Conservation (phyloP, 2,113 vertebrate genomes). For the Cynoglossus semilaevis region DNA sequence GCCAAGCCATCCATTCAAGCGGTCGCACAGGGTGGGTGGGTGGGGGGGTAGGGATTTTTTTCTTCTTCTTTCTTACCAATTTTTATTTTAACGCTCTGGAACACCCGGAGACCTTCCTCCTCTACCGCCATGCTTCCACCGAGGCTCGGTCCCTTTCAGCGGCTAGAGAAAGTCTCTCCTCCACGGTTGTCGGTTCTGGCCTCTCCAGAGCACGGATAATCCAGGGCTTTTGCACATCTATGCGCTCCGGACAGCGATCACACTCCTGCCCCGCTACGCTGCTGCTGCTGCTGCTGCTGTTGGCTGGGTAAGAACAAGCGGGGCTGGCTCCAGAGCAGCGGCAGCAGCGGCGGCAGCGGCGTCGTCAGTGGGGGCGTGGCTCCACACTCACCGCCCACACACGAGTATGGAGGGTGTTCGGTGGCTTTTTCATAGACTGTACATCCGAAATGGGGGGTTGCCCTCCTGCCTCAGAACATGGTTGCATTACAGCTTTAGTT, state of each 20-base stretch:
- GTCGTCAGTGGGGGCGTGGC: constrained; percentile 34
- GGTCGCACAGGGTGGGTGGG: constrained; percentile 33
- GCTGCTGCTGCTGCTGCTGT: constrained; percentile 52
- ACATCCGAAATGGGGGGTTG: too few relatives aligned
- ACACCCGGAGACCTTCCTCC: constrained; percentile 93
- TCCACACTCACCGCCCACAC: constrained; percentile 35
- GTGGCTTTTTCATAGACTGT: constrained; percentile 9
- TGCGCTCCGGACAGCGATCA: constrained; percentile 51
- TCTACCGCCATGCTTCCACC: constrained; percentile 88
- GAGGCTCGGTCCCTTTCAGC: constrained; percentile 52
- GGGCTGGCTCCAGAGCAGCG: constrained; percentile 30
- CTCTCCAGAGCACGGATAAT: constrained; percentile 66
- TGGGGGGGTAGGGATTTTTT: constrained; percentile 51
- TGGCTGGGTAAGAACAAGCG: constrained; percentile 42
- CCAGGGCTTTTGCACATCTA: constrained; percentile 68
- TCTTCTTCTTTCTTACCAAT: constrained; percentile 80
- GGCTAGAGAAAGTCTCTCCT: constrained; percentile 41
- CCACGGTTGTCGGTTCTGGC: constrained; percentile 52
- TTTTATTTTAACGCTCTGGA: constrained; percentile 97
- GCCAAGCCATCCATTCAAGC: constrained; percentile 46
- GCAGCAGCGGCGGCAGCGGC: constrained; percentile 1
- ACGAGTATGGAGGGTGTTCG: constrained; percentile 8
- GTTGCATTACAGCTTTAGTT: too few relatives aligned
- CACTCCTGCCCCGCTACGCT: constrained; percentile 25
- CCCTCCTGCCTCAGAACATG: too few relatives aligned